These are phyloP conservation scores for Nyctibius bracteatus DNA, from an alignment of 2,113 vertebrate genomes.

Conservation along the genomic window DNA sequence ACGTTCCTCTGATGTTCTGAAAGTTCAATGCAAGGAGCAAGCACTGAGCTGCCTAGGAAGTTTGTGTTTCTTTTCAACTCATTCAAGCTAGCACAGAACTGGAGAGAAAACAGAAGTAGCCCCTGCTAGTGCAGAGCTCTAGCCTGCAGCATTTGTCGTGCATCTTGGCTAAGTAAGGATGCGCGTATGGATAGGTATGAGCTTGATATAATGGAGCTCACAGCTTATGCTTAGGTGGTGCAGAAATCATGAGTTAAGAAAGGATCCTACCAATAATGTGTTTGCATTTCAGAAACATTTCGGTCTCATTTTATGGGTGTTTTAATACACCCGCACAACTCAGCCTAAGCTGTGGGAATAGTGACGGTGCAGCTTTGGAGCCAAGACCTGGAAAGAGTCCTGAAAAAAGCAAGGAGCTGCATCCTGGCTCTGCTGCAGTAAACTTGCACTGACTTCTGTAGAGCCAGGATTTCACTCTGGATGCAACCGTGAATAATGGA, in stretches of 20 bases:
- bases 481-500: accelerated
- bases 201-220: neutral
- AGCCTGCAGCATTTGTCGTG: neutral
- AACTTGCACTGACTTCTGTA: neutral
- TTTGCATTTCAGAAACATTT: neutral
- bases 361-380: neutral
- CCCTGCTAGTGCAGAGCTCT: neutral
- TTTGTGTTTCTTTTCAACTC: neutral
- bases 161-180: neutral
- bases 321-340: neutral
- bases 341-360: neutral
- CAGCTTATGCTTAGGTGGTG: neutral
- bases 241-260: neutral
- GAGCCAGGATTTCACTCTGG: neutral
- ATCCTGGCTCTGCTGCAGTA: neutral
- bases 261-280: no score
- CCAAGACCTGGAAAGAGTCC: neutral
- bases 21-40: neutral
- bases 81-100: neutral
- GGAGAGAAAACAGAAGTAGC: neutral
- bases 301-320: neutral
- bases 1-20: neutral
- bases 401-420: neutral
- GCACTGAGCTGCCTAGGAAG: neutral
- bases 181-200: accelerated